phyloP scores from a whole-genome alignment of 2,113 vertebrate genomes.

The Gila orcuttii region DNA sequence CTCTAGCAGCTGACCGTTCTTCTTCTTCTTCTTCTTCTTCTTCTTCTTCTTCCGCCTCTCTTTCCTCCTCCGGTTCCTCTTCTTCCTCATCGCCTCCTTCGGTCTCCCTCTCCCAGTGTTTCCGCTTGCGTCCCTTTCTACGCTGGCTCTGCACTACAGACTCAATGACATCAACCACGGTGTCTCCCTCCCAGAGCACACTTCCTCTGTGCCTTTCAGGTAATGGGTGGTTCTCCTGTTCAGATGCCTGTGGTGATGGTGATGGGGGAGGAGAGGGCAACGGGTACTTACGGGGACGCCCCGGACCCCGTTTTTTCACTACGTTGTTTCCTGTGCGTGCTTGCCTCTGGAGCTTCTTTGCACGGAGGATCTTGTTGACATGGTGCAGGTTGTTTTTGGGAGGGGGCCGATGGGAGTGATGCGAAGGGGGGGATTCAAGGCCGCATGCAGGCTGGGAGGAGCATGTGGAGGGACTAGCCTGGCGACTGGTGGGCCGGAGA shows the following conservation, averaged over 20 bases:
- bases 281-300: conserved; percentile 92
- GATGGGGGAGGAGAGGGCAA: conserved; percentile 77
- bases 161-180: conserved; percentile 91
- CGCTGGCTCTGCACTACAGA: conserved; percentile 86
- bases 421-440: conserved; percentile 63
- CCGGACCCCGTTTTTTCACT: conserved; percentile 90
- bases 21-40: conserved; percentile 53
- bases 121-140: conserved; percentile 64
- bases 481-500: conserved; percentile 46
- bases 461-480: conserved; percentile 53
- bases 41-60: conserved; percentile 57
- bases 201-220: conserved; percentile 60
- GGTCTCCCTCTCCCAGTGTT: conserved; percentile 61
- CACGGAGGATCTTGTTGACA: conserved; percentile 98
- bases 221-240: conserved; percentile 53
- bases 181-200: conserved; percentile 75
- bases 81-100: conserved; percentile 80
- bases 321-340: conserved; percentile 98
- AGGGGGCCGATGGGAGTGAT: conserved; percentile 73
- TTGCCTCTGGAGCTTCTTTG: conserved; percentile 97
- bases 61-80: conserved; percentile 66
- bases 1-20: conserved; percentile 27
- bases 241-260: conserved; percentile 59
- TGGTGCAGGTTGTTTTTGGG: conserved; percentile 97
- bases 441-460: conserved; percentile 58